Base-by-base conservation (phyloP, 2,797 vertebrate genomes). In the Acanthurus tractus region DNA sequence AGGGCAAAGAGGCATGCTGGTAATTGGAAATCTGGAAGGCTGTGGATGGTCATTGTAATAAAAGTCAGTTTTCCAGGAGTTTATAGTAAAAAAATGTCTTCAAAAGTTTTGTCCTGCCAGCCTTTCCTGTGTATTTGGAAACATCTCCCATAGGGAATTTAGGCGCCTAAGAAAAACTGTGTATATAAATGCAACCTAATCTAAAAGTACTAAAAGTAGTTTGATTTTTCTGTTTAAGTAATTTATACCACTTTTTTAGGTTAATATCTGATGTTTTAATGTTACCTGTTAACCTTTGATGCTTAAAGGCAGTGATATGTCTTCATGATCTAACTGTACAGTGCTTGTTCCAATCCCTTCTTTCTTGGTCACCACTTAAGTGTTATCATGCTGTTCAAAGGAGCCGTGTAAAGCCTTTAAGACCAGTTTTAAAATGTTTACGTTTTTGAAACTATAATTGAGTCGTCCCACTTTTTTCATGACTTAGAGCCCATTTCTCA, bases 401-500 rank as follows among this genome's bases (percentile, higher is more conserved):
- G 13, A 29, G 62, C 11, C 15, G 29, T 9, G 38, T 14, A 13
- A 29, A 29, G 29, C 29, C 48, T 56, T 25, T 61, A 15, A n/a
- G 18, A 54, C 14, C 52, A 64, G 11, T 70, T 49, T 42, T 9
- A 46, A 52, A 29, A 54, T 49, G n/a, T 22, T 71, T 71, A 20
- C 0, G 0, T 22, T 25, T 45, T 76, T 49, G 61, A 29, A 66
- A 83, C 76, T 59, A 79, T 76, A 69, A 49, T 76, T 75, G 66
- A 75, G 34, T 1, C 29, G 4, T 29, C 3, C 29, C 4, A 3
- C 29, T 29, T 29, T 29, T 29, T 29, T 29, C 29, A 29, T 29
- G 4, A 29, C 29, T 29, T 25, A 3, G 25, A 3, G 25, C 25
- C 25, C 25, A 25, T 29, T 29, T 29, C 5, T 29, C 29, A 29